These are phyloP conservation scores for Hyles vespertilio DNA, from an alignment of 1,140 invertebrate genomes.

Conservation along the genomic window DNA sequence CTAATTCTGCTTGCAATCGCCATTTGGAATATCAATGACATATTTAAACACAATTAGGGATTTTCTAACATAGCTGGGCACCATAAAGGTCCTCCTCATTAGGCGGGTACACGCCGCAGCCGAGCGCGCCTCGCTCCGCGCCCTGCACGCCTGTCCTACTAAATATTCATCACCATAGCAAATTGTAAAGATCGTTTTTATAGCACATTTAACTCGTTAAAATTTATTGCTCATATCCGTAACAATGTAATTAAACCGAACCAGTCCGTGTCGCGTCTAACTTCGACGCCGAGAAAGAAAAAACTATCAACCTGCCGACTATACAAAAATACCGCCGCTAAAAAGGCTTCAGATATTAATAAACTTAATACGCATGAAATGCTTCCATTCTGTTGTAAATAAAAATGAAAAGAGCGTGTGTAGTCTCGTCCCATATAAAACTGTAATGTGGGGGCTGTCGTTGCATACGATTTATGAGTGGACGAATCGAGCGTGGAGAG, in stretches of 20 bases:
- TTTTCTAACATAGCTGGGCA: conserved; percentile 51
- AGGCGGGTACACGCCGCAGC: conserved; percentile 41
- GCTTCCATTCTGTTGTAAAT: conserved; percentile 53
- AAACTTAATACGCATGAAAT: conserved; percentile 42
- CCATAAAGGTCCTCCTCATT: conserved; percentile 57
- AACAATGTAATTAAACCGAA: conserved; percentile 54
- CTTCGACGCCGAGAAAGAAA: conserved; percentile 1
- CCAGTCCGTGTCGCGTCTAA: conserved; percentile 23
- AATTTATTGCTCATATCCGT: conserved; percentile 41
- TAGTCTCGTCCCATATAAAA: conserved; percentile 50
- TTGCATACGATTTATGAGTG: conserved; percentile 57
- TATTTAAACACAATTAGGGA: conserved; percentile 55
- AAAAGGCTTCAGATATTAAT: conserved; percentile 52
- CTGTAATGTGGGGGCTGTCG: conserved; percentile 52
- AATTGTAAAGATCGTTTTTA: conserved; percentile 50
- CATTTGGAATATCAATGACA: conserved; percentile 44
- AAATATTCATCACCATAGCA: conserved; percentile 56
- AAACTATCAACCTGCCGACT: conserved; percentile 6
- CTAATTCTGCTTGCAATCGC: not conserved
- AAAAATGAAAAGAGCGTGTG: conserved; percentile 49
- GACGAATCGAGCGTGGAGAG: conserved; percentile 46
- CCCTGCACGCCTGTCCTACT: conserved; percentile 35
- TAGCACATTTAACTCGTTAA: conserved; percentile 46
- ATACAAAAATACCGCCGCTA: conserved; percentile 43
- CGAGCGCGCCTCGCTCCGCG: conserved; percentile 22